These are phyloP conservation scores for Papilio elwesi DNA, from an alignment of 2,888 invertebrate genomes.

Conservation along the genomic window DNA sequence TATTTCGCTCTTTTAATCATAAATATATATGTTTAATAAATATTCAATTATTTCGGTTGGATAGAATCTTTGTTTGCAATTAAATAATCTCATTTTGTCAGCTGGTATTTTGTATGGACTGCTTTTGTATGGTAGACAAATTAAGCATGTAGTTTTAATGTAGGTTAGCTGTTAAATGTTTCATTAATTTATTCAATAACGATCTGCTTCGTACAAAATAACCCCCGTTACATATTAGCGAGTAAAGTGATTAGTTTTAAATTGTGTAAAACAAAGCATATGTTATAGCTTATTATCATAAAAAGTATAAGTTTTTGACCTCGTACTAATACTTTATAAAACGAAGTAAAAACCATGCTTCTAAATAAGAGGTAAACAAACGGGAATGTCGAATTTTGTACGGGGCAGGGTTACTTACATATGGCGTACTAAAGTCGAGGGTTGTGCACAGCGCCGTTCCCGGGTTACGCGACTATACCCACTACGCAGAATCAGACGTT, in stretches of 20 bases:
- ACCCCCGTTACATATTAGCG: no score
- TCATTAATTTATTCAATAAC: not conserved
- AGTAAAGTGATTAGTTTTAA: no score
- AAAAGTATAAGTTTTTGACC: not conserved
- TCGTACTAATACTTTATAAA: not conserved
- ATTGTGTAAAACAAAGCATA: no score
- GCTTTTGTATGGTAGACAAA: constrained; percentile 34
- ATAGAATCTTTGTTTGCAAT: not conserved
- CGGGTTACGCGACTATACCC: constrained; percentile 91
- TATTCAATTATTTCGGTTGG: not conserved
- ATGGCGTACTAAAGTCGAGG: not conserved
- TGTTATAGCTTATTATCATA: no score
- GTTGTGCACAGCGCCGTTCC: constrained; percentile 82
- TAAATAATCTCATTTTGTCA: not conserved
- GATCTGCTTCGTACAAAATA: constrained; percentile 8
- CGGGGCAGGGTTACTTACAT: not conserved
- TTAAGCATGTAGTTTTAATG: constrained; percentile 15
- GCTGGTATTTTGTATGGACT: constrained; percentile 4
- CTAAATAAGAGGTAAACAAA: not conserved
- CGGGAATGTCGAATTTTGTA: not conserved
- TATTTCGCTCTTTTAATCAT: no score
- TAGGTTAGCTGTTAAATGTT: constrained; percentile 4
- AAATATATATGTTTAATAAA: no score
- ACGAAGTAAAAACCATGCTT: not conserved
- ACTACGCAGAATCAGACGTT: constrained; percentile 91